Evolutionary conservation across 2,888 invertebrate genomes (phyloP).

Genomic region (Plebejus argus): DNA sequence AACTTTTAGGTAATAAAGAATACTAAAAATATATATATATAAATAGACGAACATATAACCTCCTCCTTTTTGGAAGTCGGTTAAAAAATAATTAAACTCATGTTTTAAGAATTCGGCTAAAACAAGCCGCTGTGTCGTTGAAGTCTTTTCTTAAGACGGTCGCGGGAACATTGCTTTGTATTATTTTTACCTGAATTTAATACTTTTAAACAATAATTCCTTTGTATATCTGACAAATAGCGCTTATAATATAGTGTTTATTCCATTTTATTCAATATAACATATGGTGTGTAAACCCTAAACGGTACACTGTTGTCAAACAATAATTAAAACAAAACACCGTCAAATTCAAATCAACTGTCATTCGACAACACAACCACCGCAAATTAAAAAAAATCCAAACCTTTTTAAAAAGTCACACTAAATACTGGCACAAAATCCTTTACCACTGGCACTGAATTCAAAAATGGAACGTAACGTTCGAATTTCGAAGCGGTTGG

Average conservation of each 20-base stretch:
- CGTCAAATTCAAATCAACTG: not conserved
- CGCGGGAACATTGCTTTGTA: slow-evolving; percentile 25
- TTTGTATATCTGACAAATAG: not conserved
- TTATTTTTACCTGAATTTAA: not conserved
- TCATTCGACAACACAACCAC: not conserved
- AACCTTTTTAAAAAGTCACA: slow-evolving; percentile 53
- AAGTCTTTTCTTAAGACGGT: slow-evolving; percentile 63
- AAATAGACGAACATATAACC: no score
- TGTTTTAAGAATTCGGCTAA: not conserved
- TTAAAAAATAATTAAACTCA: not conserved
- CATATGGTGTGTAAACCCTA: not conserved
- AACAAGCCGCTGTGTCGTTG: slow-evolving; percentile 53
- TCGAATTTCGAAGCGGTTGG: slow-evolving; percentile 65
- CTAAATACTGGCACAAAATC: slow-evolving; percentile 71
- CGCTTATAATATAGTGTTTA: not conserved
- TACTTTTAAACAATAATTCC: not conserved
- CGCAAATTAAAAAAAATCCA: slow-evolving; percentile 48
- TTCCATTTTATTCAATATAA: not conserved
- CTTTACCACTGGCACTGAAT: slow-evolving; percentile 68
- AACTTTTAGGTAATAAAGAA: not conserved
- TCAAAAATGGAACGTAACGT: slow-evolving; percentile 56
- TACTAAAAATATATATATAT: no score
- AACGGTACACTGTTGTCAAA: not conserved
- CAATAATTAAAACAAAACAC: not conserved
- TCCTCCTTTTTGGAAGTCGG: no score